Evolutionary conservation across 2,797 vertebrate genomes (phyloP).

Genomic region (Pseudocheirus occidentalis): DNA sequence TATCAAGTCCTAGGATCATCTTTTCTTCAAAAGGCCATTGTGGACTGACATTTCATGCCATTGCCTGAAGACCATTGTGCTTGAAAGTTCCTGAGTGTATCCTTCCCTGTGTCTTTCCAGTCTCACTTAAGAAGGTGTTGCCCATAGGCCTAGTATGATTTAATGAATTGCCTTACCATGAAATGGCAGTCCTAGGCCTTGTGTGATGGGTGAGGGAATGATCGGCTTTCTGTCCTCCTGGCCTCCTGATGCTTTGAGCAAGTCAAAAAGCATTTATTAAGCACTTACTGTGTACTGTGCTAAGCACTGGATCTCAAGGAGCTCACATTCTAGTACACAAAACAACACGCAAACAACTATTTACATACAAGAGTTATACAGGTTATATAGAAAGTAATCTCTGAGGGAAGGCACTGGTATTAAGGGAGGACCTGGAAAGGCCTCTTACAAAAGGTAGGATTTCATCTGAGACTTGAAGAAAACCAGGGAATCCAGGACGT

Average conservation of each 20-base stretch:
- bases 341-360: neutral
- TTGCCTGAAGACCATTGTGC: neutral
- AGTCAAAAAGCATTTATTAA: neutral
- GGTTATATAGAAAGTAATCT: neutral
- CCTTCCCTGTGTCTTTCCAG: neutral
- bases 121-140: neutral
- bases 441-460: neutral
- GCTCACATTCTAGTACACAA: neutral
- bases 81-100: neutral
- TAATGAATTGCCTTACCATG: neutral
- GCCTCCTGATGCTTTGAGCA: neutral
- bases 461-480: neutral
- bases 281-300: neutral
- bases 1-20: neutral
- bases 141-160: neutral
- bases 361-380: neutral
- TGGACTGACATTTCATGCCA: neutral
- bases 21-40: neutral
- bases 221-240: neutral
- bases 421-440: neutral
- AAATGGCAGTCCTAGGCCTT: neutral
- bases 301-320: neutral
- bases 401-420: neutral
- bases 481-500: neutral
- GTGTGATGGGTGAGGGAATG: neutral